Evolutionary conservation across 92 coral and sea anemone genomes (phyloP), one percentile per base, ranked within the genome.

Genomic region (Pocillopora meandrina): DNA sequence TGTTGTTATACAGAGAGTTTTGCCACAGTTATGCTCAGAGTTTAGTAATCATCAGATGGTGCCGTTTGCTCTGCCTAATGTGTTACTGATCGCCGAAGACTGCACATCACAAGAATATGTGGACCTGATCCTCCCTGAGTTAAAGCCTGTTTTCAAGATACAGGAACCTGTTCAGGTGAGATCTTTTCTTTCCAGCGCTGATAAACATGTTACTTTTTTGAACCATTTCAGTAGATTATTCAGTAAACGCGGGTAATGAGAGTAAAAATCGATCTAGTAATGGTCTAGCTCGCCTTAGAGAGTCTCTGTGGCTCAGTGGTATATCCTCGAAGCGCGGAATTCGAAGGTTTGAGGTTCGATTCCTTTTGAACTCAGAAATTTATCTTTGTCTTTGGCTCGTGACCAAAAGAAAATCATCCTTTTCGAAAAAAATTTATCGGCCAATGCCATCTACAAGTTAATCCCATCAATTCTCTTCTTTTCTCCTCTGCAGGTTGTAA

Each of bases 21-120:
- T 96, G 33, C 99, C 99, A 0, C 99, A 95, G 86, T 88, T 96
- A 61, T 96, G 99, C 59, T 85, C 87, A 26, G 98, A 96, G 84
- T 92, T 96, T 90, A 90, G 95, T 81, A 96, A 96, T 60, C 95
- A 90, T 71, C 92, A 92, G 62, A 91, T 96, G 91, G 92, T 96
- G 12, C 99, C 99, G 0, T 96, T 96, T 88, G 99, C 94, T 16
- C 88, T 96, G 74, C 99, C 99, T 56, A 96, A 96, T 58, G 93
- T 96, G 20, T 84, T 96, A 78, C 81, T 96, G 72, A 94, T 96
- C 34, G 95, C 98, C 4, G 98, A 96, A 81, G 98, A 91, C 82
- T 96, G 99, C 56, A 94, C 94, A 0, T 66, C 90, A 59, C 97
- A 90, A 31, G 97, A 96, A 76, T 96, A 88, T 56, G 82, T 64